Base-by-base conservation (phyloP, 2,888 invertebrate species). In the Clivina fossor region DNA sequence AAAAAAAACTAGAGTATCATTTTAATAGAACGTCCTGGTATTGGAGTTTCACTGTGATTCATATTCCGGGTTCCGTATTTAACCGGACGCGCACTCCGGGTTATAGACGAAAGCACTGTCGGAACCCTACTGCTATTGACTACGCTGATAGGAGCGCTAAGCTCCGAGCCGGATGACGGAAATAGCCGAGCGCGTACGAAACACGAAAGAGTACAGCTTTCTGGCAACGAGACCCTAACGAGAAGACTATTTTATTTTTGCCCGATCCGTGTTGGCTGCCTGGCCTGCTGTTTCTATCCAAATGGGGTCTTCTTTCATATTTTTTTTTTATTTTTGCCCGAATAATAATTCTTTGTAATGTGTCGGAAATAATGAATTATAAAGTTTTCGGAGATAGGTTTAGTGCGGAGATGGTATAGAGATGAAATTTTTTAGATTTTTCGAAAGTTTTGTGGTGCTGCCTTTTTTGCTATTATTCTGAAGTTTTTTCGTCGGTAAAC, bases 41-140 rank as follows among this genome's bases (percentile, higher is more conserved):
- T 50, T 40, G n/a, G n/a, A n/a, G n/a, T n/a, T n/a, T n/a, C n/a
- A n/a, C n/a, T n/a, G n/a, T n/a, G 32, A 50, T 19, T 47, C 47
- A 48, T 48, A n/a, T n/a, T n/a, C n/a, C n/a, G n/a, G n/a, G n/a
- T n/a, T n/a, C n/a, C n/a, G n/a, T n/a, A n/a, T 37, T 26, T 48
- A 35, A 9, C 46, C 4, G 43, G 33, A 32, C 51, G 24, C 43
- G 24, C 50, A 41, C 41, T 30, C 30, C 22, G 33, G 32, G 20
- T 19, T 9, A 40, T 11, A 19, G 20, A 19, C 35, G 18, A 16
- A n/a, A 26, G 30, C 51, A 33, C 22, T 24, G 24, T 20, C 51
- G 43, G 37, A 43, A 30, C 43, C 43, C 43, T 43, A 51, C 51
- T 51, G 51, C 51, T 51, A 51, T 51, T 43, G 51, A 51, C 51